Base-by-base conservation (phyloP, 1,140 invertebrate species). In the Lutraria rhynchaena region DNA sequence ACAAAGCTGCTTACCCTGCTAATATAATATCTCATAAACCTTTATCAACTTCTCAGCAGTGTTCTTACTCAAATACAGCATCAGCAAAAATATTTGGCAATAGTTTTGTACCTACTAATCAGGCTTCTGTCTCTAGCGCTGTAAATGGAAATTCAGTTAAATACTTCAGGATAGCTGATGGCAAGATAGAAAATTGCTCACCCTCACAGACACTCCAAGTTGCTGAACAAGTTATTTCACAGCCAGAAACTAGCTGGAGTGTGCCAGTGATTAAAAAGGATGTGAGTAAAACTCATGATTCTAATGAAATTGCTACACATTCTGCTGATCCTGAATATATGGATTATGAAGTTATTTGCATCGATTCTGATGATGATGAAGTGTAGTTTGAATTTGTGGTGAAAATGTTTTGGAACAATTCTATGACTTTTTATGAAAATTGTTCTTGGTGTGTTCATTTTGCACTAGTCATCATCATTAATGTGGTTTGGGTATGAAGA, bases 301-400 rank as follows among this genome's bases (percentile, higher is more conserved):
- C 29, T 17, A 77, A 41, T 35, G 71, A 60, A 13, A n/a, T 29
- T 13, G 31, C 11, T 11, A 19, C 24, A 3, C 33, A 60, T 29
- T 31, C 55, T 22, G 35, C 1, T 1, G 63, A 57, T 29, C 31
- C 5, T 46, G 75, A 77, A 19, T 63, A 65, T 44, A 67, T 77
- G 61, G 49, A 77, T 29, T 77, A 63, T 77, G 75, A 77, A 46
- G 75, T 77, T 1, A 77, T 77, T n/a, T 77, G 75, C 49, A 67
- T 77, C 22, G 75, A 77, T 33, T 77, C 75, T 24, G 75, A 77
- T 67, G 75, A 67, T 37, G 61, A 55, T 11, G 74, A 65, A 41
- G 37, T 41, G 37, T 7, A 41, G 15, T 41, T 7, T 41, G 5
- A 41, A 7, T 41, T 41, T 41, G 5, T 41, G 37, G 37, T 41